phyloP scores from a whole-genome alignment of 2,888 invertebrate genomes.

The Drosophila yooni region DNA sequence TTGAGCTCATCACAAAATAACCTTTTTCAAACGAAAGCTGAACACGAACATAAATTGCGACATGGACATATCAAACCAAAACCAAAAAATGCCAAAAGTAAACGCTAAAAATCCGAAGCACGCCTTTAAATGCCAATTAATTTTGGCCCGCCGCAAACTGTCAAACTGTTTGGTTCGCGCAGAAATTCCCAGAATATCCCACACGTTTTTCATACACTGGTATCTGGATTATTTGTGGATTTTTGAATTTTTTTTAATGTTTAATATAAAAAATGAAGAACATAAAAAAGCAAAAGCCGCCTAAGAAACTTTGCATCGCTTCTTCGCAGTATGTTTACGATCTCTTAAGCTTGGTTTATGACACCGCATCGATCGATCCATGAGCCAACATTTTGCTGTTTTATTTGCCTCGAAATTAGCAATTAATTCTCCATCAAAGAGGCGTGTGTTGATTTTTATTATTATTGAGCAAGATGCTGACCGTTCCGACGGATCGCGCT shows the following conservation, averaged over 20 bases:
- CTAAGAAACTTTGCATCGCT: conserved; percentile 31
- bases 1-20: not conserved
- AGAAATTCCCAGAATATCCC: conserved; percentile 60
- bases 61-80: conserved; percentile 16
- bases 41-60: conserved; percentile 38
- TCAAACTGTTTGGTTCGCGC: conserved; percentile 47
- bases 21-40: conserved; percentile 14
- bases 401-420: conserved; percentile 64
- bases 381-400: conserved; percentile 35
- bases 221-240: conserved; percentile 44
- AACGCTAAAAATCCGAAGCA: conserved; percentile 44
- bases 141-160: conserved; percentile 62
- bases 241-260: conserved; percentile 29
- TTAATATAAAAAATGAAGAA: conserved; percentile 50
- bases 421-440: conserved; percentile 65
- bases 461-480: conserved; percentile 36
- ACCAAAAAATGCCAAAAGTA: conserved; percentile 29
- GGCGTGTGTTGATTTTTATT: conserved; percentile 62
- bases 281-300: conserved; percentile 44
- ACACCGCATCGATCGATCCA: conserved; percentile 67
- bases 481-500: conserved; percentile 20
- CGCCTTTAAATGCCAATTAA: conserved; percentile 75
- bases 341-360: conserved; percentile 73
- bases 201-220: conserved; percentile 22
- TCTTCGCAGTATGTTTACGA: conserved; percentile 62